phyloP scores from a whole-genome alignment of 2,113 vertebrate species.

The Pachyramphus minor region DNA sequence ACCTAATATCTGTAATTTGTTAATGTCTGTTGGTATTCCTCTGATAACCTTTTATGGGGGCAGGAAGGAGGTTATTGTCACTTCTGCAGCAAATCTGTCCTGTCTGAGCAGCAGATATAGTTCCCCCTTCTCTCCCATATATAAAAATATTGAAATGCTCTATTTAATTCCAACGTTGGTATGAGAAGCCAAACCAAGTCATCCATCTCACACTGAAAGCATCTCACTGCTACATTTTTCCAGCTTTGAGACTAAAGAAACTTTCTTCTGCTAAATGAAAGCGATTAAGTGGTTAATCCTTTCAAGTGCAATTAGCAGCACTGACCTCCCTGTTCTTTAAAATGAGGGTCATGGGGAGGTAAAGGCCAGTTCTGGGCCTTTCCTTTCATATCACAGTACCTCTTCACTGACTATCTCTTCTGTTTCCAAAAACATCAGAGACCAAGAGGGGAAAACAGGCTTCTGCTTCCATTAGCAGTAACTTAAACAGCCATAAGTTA shows the following conservation, averaged over 20 bases:
- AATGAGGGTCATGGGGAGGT: constrained; percentile 51
- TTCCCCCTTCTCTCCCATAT: neutral
- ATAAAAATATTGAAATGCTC: neutral
- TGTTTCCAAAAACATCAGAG: constrained; percentile 56
- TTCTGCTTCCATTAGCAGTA: constrained; percentile 60
- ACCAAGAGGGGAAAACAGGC: constrained; percentile 24
- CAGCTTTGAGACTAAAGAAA: neutral
- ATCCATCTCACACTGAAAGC: neutral
- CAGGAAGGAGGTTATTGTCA: neutral
- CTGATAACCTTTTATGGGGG: neutral
- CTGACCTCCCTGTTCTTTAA: constrained; percentile 30
- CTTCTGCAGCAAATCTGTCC: neutral
- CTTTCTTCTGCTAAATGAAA: constrained; percentile 22
- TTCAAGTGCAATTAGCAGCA: constrained; percentile 49
- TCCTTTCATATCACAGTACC: constrained; percentile 14
- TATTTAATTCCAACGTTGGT: neutral
- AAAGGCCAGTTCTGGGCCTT: constrained; percentile 39
- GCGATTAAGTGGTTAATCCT: constrained; percentile 42
- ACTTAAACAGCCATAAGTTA: constrained; percentile 66
- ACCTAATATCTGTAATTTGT: neutral
- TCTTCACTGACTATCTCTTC: constrained; percentile 17
- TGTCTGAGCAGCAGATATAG: neutral
- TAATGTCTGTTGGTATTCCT: neutral
- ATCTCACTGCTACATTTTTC: neutral
- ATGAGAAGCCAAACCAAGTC: neutral